Evolutionary conservation across 23 tunicate species (phyloP), one percentile per base, ranked within the genome.

Genomic region (Ciona savignyi): DNA sequence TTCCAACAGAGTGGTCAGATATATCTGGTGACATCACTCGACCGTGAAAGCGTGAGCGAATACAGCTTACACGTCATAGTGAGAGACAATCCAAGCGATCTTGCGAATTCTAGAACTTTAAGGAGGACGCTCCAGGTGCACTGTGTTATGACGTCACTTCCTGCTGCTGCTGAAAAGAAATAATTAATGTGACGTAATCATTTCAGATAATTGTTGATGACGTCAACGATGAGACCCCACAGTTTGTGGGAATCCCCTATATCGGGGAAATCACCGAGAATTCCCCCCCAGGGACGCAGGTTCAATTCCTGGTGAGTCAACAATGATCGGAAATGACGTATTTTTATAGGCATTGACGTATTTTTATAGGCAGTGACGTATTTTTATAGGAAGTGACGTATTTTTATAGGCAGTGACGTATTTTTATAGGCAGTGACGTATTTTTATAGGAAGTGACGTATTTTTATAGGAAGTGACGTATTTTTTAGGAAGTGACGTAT

Each of bases 221-320:
- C 56, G 84, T 72, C 35, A 82, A 88, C 63, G 95, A 88, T 64
- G 81, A 82, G 28, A 77, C 66, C 30, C 95, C 95, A n/a, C 30
- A 35, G 34, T 88, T 88, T 74, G 68, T 73, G 51, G 77, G 87
- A 34, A 81, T 72, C 66, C 95, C 95, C 60, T 88, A 88, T 34
- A 76, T 32, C 3, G 88, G 76, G 19, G 30, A 35, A 2, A 69
- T 88, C 9, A 25, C 22, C 20, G 95, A 88, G 74, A 78, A 77
- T 32, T 77, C 80, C 1, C 79, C 80, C 3, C 80, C 77, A 75
- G 88, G 95, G 29, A 77, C 84, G 0, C 49, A 27, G n/a, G 62
- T 88, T 6, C 22, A 20, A 1, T 70, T 82, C 67, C 25, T 27
- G 71, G 95, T 88, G 26, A 68, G n/a, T n/a, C n/a, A n/a, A n/a